These are phyloP conservation scores for Drosophila borborema DNA, from an alignment of 2,888 invertebrate species.

Conservation along the genomic window DNA sequence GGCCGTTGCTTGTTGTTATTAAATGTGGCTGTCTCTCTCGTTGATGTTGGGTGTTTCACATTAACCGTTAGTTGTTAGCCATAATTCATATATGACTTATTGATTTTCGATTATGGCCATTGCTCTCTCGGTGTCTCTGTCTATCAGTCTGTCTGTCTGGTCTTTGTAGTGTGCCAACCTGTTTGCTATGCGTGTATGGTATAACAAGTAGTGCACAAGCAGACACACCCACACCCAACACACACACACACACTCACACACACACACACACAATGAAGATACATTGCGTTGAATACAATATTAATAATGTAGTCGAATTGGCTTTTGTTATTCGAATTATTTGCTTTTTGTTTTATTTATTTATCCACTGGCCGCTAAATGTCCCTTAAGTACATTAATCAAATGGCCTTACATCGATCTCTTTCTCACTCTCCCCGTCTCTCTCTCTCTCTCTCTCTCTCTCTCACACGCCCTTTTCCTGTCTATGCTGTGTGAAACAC, in stretches of 20 bases:
- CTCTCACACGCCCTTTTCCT: background rate
- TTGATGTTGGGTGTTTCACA: slow-evolving; percentile 8
- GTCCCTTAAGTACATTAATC: slow-evolving; percentile 57
- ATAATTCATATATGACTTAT: slow-evolving; percentile 65
- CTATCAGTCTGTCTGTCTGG: slow-evolving; percentile 12
- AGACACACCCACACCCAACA: slow-evolving; percentile 10
- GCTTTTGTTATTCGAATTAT: slow-evolving; percentile 49
- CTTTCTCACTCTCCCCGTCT: background rate
- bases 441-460: background rate
- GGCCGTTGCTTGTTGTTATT: slow-evolving; percentile 28
- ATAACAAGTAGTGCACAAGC: slow-evolving; percentile 51
- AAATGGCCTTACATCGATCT: slow-evolving; percentile 54
- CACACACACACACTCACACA: slow-evolving; percentile 3
- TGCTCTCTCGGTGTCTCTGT: slow-evolving; percentile 34
- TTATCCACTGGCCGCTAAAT: slow-evolving; percentile 48
- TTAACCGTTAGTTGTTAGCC: slow-evolving; percentile 30
- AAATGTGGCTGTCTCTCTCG: slow-evolving; percentile 1
- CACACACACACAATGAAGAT: background rate
- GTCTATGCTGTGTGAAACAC: slow-evolving; percentile 38
- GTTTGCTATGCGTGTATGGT: slow-evolving; percentile 67
- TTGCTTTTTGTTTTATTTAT: slow-evolving; percentile 52
- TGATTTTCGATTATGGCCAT: slow-evolving; percentile 74
- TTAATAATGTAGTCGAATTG: slow-evolving; percentile 66
- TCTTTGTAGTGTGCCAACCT: slow-evolving; percentile 57
- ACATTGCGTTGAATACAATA: slow-evolving; percentile 56